Evolutionary conservation across 2,113 vertebrate genomes (phyloP).

Genomic region (Nansenia antarctica): DNA sequence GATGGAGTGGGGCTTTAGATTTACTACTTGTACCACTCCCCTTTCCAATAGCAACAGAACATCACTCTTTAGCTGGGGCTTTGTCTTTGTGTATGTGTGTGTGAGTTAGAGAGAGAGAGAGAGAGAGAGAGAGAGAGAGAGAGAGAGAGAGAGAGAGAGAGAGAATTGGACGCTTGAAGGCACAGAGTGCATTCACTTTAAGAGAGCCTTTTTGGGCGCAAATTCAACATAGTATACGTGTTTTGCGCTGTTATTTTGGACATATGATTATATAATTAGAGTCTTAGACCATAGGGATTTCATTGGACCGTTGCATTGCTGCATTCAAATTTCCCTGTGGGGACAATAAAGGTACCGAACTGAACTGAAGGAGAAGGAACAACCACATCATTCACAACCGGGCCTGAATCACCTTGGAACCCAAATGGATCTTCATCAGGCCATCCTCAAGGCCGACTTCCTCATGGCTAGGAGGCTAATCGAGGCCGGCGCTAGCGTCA

Average conservation of each 20-base stretch:
- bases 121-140: not conserved
- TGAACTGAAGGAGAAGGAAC: not conserved
- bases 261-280: too few species aligned
- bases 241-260: too few species aligned
- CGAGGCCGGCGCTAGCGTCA: conserved; percentile 15
- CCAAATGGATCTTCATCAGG: conserved; percentile 10
- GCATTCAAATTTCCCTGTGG: too few species aligned
- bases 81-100: conserved; percentile 8
- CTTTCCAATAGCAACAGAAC: conserved; percentile 25
- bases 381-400: too few species aligned
- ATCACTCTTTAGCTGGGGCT: conserved; percentile 4
- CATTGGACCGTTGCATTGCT: too few species aligned
- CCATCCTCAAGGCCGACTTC: conserved; percentile 33
- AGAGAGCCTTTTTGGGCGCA: too few species aligned
- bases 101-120: not conserved
- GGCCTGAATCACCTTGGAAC: not conserved
- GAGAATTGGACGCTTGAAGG: too few species aligned
- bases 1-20: conserved; percentile 14
- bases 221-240: too few species aligned
- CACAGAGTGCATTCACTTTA: too few species aligned
- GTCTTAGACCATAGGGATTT: too few species aligned
- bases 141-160: not conserved
- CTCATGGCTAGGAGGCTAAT: conserved; percentile 8
- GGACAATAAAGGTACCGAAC: too few species aligned
- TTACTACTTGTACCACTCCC: conserved; percentile 28